These are phyloP conservation scores for Maniola jurtina DNA, from an alignment of 1,140 invertebrate genomes.

Conservation along the genomic window DNA sequence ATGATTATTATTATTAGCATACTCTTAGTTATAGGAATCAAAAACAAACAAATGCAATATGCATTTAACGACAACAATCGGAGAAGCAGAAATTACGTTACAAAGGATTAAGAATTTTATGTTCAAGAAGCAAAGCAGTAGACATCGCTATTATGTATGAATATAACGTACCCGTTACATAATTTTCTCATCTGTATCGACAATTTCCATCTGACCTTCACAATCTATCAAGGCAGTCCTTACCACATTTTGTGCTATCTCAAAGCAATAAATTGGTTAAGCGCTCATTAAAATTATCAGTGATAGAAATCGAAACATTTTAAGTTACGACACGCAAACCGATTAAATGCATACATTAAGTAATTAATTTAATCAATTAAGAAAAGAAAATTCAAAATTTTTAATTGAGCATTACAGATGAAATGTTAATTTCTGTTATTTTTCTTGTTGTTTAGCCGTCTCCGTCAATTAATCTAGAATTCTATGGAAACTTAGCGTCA, in stretches of 20 bases:
- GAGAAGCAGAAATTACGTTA: too few relatives aligned
- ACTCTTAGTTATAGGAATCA: too few relatives aligned
- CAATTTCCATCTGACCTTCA: not conserved
- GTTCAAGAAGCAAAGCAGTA: too few relatives aligned
- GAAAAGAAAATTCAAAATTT: not conserved
- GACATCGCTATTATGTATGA: too few relatives aligned
- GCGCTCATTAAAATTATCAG: not conserved
- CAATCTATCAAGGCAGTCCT: not conserved
- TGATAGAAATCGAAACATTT: too few relatives aligned
- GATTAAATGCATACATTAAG: too few relatives aligned
- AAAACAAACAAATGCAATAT: too few relatives aligned
- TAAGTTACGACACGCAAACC: too few relatives aligned
- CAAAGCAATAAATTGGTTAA: not conserved
- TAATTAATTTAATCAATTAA: not conserved
- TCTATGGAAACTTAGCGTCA: constrained; percentile 66
- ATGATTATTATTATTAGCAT: too few relatives aligned
- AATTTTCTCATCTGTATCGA: not conserved
- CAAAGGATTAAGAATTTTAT: not conserved
- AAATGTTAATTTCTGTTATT: too few relatives aligned
- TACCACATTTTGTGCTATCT: not conserved
- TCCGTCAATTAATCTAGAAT: constrained; percentile 63
- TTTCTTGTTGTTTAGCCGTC: constrained; percentile 24
- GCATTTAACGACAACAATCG: too few relatives aligned
- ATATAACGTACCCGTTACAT: not conserved
- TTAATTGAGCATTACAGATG: not conserved